Base-by-base conservation (phyloP, 2,888 invertebrate genomes). In the Notodonta dromedarius region DNA sequence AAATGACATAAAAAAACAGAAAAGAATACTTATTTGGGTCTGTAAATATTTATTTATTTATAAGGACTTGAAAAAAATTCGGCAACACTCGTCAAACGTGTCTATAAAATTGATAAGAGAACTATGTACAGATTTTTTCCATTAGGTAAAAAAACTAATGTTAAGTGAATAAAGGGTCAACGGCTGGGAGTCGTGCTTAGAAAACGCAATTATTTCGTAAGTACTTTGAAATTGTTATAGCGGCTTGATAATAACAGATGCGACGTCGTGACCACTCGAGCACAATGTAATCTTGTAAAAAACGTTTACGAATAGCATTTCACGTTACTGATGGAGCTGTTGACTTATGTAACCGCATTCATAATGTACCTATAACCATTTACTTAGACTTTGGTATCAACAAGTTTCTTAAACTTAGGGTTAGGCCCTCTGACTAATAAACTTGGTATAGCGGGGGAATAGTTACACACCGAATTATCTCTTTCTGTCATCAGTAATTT, bases 191-290 rank as follows among this genome's bases (percentile, higher is more conserved):
- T 91, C 91, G 90, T 91, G 91, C 87, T 88, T 88, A 86, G 87
- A 82, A 87, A 90, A 90, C 83, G 85, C 87, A 88, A 91, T 92
- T 91, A 92, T 89, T 87, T 83, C 84, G 81, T 88, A 86, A 87
- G 86, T 86, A 86, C 82, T 78, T 86, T 79, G 78, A 87, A 88
- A 88, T 89, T 87, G 87, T 88, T 89, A 84, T 80, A 85, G 88
- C 87, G 88, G 86, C 85, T 85, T 85, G 80, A 87, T 90, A 90
- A 89, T 90, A 87, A 86, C 80, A 88, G 87, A 86, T 84, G 85
- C 75, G 80, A 81, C 82, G 80, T 85, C 85, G 86, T 88, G 88
- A 86, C 85, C 83, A 80, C 79, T 80, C 78, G 66, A 72, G 72
- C 67, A 68, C 69, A 66, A 65, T 75, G 70, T 70, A 67, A 65